Evolutionary conservation across 1,140 invertebrate species (phyloP).

Genomic region (Rhysida immarginata): DNA sequence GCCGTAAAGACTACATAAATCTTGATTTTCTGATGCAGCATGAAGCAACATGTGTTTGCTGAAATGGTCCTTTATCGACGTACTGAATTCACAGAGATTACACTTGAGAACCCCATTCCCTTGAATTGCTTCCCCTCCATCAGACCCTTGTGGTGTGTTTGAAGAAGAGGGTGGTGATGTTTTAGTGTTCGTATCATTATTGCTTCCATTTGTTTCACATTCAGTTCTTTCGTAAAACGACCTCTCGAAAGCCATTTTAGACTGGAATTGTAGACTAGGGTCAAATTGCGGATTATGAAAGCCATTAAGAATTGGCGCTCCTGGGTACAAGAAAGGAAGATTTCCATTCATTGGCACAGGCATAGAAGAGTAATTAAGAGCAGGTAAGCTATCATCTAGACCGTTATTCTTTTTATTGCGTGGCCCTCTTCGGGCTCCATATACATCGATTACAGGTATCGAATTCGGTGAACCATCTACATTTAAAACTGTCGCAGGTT

Average conservation of each 20-base stretch:
- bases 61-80: conserved; percentile 25
- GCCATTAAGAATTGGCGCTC: conserved; percentile 9
- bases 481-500: conserved; percentile 69
- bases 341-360: no score
- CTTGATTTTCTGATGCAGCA: conserved; percentile 26
- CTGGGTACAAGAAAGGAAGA: conserved; percentile 11
- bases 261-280: conserved; percentile 5
- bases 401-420: conserved; percentile 36
- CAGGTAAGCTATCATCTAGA: background rate
- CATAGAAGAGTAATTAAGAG: conserved; percentile 14
- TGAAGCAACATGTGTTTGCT: conserved; percentile 31
- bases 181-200: no score
- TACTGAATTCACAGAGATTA: conserved; percentile 30
- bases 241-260: no score
- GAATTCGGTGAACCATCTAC: conserved; percentile 74
- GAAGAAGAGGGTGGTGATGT: no score
- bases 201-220: no score
- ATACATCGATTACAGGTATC: conserved; percentile 72
- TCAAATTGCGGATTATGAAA: conserved; percentile 12
- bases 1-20: conserved; percentile 26
- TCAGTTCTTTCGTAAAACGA: no score
- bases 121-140: no score
- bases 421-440: conserved; percentile 70
- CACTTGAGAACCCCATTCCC: conserved; percentile 25
- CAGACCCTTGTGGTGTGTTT: no score